phyloP scores from a whole-genome alignment of 2,888 invertebrate genomes.

The Electrophaes corylata region DNA sequence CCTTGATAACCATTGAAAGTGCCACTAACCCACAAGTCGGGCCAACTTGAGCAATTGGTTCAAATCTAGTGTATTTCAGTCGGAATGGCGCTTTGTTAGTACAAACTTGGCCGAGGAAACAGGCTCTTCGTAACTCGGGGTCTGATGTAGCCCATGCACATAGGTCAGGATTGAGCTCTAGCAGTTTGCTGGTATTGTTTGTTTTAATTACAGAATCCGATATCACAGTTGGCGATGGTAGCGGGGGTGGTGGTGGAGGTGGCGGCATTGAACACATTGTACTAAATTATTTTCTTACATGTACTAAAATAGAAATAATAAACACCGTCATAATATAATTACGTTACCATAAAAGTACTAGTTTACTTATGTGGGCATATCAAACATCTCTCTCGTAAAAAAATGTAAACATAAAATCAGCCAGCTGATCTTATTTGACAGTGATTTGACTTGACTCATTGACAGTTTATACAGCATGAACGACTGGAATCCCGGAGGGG shows the following conservation, averaged over 20 bases:
- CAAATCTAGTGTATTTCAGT: conserved; percentile 71
- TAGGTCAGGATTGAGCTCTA: conserved; percentile 7
- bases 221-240: conserved; percentile 41
- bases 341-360: too few relatives aligned
- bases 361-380: too few relatives aligned
- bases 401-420: background rate
- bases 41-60: conserved; percentile 80
- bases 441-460: background rate
- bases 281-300: background rate
- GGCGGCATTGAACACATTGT: conserved; percentile 71
- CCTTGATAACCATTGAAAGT: conserved; percentile 89
- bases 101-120: conserved; percentile 82
- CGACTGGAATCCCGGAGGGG: too few relatives aligned
- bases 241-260: conserved; percentile 55
- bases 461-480: too few relatives aligned
- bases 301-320: conserved; percentile 2
- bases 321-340: too few relatives aligned
- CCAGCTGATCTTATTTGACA: background rate
- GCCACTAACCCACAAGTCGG: conserved; percentile 96
- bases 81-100: conserved; percentile 74
- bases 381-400: too few relatives aligned
- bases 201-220: conserved; percentile 12
- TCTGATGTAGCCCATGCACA: conserved; percentile 43
- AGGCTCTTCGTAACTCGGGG: conserved; percentile 84
- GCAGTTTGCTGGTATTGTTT: conserved; percentile 29